These are phyloP conservation scores for Leiothrix lutea DNA, from an alignment of 2,113 vertebrate genomes.

Conservation along the genomic window DNA sequence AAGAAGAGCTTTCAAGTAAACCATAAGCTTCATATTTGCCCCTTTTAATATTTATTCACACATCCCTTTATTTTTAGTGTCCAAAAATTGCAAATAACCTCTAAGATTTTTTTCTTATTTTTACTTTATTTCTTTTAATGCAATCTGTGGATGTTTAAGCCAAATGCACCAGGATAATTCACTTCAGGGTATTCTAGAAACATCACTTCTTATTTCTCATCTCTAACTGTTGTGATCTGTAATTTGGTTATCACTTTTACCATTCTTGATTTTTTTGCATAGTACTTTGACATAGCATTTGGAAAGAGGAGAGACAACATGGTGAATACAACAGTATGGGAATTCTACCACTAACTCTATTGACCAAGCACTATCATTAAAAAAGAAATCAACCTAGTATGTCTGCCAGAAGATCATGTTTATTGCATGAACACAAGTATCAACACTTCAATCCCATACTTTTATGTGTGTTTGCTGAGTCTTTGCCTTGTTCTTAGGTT, in stretches of 20 bases:
- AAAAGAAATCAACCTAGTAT: neutral
- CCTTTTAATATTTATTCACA: neutral
- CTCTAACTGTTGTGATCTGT: neutral
- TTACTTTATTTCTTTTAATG: rapidly evolving
- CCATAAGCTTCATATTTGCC: neutral
- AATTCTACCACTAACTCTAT: neutral
- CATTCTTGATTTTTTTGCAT: neutral
- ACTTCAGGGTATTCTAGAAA: neutral
- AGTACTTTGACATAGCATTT: neutral
- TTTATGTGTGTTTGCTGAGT: neutral
- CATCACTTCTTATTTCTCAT: neutral
- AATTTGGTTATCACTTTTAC: neutral
- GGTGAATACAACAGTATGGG: neutral
- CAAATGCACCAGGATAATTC: neutral
- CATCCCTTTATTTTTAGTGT: neutral
- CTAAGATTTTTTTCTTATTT: neutral
- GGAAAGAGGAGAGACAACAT: neutral
- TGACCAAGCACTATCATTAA: neutral
- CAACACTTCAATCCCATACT: neutral
- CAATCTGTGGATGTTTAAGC: neutral
- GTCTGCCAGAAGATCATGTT: neutral
- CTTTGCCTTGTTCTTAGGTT: neutral
- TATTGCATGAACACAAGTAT: neutral
- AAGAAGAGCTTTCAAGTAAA: neutral
- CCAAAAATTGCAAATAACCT: neutral